These are phyloP conservation scores for Paramisgurnus dabryanus DNA, from an alignment of 2,113 vertebrate genomes.

Conservation along the genomic window DNA sequence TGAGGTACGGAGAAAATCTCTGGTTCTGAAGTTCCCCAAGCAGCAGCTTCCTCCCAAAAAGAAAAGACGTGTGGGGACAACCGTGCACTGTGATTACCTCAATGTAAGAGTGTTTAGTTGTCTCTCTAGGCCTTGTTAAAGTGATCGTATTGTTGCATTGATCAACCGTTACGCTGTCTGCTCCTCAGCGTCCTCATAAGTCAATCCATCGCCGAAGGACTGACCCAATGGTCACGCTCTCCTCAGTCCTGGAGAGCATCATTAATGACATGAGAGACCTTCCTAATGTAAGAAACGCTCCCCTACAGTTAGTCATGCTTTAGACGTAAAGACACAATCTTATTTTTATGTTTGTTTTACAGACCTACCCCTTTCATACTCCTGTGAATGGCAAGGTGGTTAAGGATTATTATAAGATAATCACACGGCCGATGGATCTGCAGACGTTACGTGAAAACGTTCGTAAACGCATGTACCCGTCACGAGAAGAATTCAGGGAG, in stretches of 20 bases:
- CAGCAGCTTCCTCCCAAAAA: constrained; percentile 96
- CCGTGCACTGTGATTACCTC: constrained; percentile 94
- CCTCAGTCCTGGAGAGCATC: constrained; percentile 92
- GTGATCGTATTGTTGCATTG: not conserved
- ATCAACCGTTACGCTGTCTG: not conserved
- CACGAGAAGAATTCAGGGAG: constrained; percentile 94
- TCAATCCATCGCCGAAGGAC: constrained; percentile 95
- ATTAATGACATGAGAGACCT: constrained; percentile 98
- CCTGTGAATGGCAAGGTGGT: constrained; percentile 96
- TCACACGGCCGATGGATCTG: constrained; percentile 94
- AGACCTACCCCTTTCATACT: constrained; percentile 98
- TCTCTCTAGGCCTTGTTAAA: not conserved
- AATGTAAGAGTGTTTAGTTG: constrained; percentile 79
- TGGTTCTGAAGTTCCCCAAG: constrained; percentile 98
- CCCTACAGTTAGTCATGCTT: not conserved
- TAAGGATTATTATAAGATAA: constrained; percentile 98
- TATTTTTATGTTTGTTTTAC: not conserved
- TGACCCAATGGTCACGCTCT: constrained; percentile 96
- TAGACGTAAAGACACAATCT: not conserved
- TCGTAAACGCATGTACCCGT: constrained; percentile 91
- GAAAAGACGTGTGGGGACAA: constrained; percentile 92
- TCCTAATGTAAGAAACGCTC: constrained; percentile 82
- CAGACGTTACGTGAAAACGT: constrained; percentile 96
- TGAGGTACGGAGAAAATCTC: constrained; percentile 94
- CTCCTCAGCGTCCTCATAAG: constrained; percentile 89